Evolutionary conservation across 2,888 invertebrate genomes (phyloP), one percentile per base, ranked within the genome.

Genomic region (Drosophila cognata): DNA sequence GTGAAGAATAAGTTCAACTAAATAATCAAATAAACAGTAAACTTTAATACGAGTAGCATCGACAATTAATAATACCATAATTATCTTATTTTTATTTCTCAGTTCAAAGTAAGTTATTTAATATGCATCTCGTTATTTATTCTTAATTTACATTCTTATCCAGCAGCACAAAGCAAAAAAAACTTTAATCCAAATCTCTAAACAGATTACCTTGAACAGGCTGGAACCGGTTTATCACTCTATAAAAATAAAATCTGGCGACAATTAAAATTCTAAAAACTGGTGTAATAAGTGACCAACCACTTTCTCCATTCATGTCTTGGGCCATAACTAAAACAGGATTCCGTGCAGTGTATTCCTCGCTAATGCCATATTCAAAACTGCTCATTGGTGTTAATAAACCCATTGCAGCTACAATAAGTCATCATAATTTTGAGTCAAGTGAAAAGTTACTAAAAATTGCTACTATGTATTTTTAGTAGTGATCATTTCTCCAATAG

Each of bases 281-380:
- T 69, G 58, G 74, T 69, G 56, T 36, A 33, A 35, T 46, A 56
- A 55, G 43, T 65, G 51, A 6, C 46, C 50, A 52, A 66, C 84
- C 67, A 88, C 83, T 79, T 79, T 79, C 79, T 63, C 80, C 56
- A 46, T 18, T 8, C 28, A 43, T 46, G 50, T 36, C 55, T 46
- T 50, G 35, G 7, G 11, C 56, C 28, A n/a, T 25, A 33, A 43
- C 29, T n/a, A 25, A 33, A 35, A 35, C 52, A 28, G 51, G 35
- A 28, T 60, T 52, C 13, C 11, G 16, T 16, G 7, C 13, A 33
- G 21, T 52, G 52, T 52, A 29, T 25, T 50, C 8, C 21, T n/a
- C 33, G 16, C n/a, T 35, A 16, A 38, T 29, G n/a, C 10, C 35
- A 25, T 43, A 53, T 35, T 58, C 28, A 55, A 71, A 77, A 64